Evolutionary conservation across 2,113 vertebrate species (phyloP).

Genomic region (Chauna torquata): DNA sequence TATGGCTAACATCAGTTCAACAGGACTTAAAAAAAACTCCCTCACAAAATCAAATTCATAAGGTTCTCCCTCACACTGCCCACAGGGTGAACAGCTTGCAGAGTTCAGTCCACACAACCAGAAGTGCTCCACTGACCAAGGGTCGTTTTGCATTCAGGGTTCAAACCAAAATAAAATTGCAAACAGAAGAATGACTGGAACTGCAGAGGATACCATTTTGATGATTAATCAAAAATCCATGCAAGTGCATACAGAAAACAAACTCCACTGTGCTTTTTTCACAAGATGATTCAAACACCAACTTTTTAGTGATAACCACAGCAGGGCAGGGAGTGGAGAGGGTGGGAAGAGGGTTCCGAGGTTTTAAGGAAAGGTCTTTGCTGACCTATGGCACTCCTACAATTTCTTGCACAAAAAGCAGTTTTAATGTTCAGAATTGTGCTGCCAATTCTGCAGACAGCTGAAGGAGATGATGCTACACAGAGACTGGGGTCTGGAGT

Average conservation of each 20-base stretch:
- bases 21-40: not conserved
- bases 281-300: not conserved
- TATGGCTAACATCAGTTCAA: constrained; percentile 12
- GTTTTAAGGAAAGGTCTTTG: not conserved
- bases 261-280: not conserved
- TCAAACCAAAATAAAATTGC: constrained; percentile 10
- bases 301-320: not conserved
- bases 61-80: not conserved
- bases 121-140: not conserved
- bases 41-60: not conserved
- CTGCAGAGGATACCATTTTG: not conserved
- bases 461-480: not conserved
- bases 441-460: not conserved
- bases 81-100: not conserved
- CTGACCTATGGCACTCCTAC: not conserved
- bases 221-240: not conserved
- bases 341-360: not conserved
- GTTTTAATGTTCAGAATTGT: not conserved
- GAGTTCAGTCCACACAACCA: not conserved
- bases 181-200: not conserved
- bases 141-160: not conserved
- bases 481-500: not conserved
- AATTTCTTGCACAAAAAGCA: not conserved
- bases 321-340: not conserved
- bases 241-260: not conserved